Conservation (phyloP, 2,888 invertebrate species). For the Colletes collaris region DNA sequence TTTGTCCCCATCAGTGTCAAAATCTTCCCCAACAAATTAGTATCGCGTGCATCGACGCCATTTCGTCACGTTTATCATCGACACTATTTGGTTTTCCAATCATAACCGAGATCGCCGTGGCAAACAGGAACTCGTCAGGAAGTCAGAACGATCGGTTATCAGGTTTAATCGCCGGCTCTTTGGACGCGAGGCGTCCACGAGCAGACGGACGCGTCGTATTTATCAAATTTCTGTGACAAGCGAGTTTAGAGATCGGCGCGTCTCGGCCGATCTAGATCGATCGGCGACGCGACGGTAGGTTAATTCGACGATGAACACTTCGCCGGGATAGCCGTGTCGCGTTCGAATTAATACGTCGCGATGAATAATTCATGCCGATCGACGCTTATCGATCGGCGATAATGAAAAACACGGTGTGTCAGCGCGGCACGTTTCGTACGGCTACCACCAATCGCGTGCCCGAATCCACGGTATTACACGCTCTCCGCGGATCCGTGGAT, state of each 20-base stretch:
- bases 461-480: constrained; percentile 15
- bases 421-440: constrained; percentile 24
- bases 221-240: constrained; percentile 21
- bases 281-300: constrained; percentile 41
- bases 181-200: no score
- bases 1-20: no score
- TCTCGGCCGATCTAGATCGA: constrained; percentile 37
- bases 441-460: constrained; percentile 32
- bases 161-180: constrained; percentile 11
- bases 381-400: constrained; percentile 63
- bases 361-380: constrained; percentile 68
- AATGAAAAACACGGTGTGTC: constrained; percentile 60
- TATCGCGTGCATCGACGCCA: no score
- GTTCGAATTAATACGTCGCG: constrained; percentile 63
- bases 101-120: no score
- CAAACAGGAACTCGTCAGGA: background rate
- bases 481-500: constrained; percentile 10
- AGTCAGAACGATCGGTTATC: constrained; percentile 18
- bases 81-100: no score
- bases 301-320: constrained; percentile 64
- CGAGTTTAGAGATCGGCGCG: constrained; percentile 48
- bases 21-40: no score
- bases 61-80: no score
- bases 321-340: constrained; percentile 56
- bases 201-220: constrained; percentile 1